phyloP scores from a whole-genome alignment of 2,888 invertebrate genomes.

The Tethea ocularis region DNA sequence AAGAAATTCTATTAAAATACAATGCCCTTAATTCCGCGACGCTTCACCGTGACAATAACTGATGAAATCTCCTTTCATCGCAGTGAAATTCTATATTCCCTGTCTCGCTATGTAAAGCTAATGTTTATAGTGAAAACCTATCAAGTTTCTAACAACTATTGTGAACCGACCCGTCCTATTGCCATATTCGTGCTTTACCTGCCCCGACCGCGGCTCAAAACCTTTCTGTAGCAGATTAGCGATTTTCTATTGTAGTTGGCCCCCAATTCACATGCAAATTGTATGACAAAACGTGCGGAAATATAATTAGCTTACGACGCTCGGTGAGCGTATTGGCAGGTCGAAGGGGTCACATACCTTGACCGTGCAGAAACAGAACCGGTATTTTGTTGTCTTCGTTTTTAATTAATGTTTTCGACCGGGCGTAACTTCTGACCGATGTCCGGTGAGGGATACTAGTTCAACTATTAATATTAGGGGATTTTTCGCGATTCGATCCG shows the following conservation, averaged over 20 bases:
- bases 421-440: constrained; percentile 70
- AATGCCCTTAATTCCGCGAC: background rate
- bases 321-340: constrained; percentile 43
- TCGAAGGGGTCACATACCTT: constrained; percentile 62
- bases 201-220: constrained; percentile 34
- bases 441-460: constrained; percentile 57
- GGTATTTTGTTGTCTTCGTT: constrained; percentile 67
- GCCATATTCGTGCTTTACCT: constrained; percentile 52
- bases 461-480: constrained; percentile 40
- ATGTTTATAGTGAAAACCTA: constrained; percentile 76
- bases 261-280: constrained; percentile 79
- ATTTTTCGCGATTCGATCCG: constrained; percentile 67
- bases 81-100: constrained; percentile 66
- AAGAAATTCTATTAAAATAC: background rate
- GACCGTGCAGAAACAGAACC: constrained; percentile 61
- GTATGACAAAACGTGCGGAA: constrained; percentile 78
- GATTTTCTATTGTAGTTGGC: constrained; percentile 66
- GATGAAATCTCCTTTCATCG: constrained; percentile 54
- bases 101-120: constrained; percentile 54
- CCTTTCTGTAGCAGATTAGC: constrained; percentile 63
- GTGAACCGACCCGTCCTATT: constrained; percentile 44
- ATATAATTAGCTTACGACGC: constrained; percentile 80
- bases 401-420: constrained; percentile 79
- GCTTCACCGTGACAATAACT: constrained; percentile 37
- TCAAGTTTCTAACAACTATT: constrained; percentile 74